A percentile compares a stretch with the other conserved stretches of the same genome.
Evolutionary conservation across 2,113 vertebrate genomes (phyloP).

Genomic region (Cryptomyrus ogoouensis): DNA sequence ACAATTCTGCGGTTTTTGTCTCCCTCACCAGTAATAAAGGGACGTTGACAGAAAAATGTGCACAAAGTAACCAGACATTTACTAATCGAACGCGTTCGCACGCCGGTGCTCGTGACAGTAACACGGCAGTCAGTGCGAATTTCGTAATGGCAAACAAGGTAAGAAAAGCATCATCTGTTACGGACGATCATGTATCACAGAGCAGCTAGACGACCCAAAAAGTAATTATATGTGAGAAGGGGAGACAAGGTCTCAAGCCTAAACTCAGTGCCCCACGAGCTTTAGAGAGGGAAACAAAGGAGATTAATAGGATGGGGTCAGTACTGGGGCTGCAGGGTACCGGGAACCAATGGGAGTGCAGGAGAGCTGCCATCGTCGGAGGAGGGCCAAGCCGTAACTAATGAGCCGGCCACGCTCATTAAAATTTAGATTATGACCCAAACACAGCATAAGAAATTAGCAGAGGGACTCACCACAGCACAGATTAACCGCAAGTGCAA

Average conservation of each 20-base stretch:
- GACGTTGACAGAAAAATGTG: not conserved
- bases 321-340: not conserved
- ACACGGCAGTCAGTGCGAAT: not conserved
- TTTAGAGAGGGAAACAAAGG: not conserved
- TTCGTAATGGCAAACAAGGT: constrained; percentile 12
- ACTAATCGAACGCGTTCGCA: not conserved
- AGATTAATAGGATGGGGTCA: not conserved
- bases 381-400: constrained; percentile 36
- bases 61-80: not conserved
- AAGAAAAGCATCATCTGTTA: constrained; percentile 19
- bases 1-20: not conserved
- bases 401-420: constrained; percentile 45
- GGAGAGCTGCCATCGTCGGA: constrained; percentile 2
- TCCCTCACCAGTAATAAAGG: not conserved
- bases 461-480: constrained; percentile 24
- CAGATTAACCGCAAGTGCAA: too few relatives aligned
- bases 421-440: constrained; percentile 45
- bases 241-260: not conserved
- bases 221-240: constrained; percentile 28
- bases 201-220: constrained; percentile 25
- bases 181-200: constrained; percentile 28
- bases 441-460: constrained; percentile 49
- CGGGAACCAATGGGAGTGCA: not conserved
- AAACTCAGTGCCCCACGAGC: not conserved
- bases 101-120: constrained; percentile 4